Conservation (phyloP, 2,113 vertebrate genomes). For the Cephalopholis sonnerati region DNA sequence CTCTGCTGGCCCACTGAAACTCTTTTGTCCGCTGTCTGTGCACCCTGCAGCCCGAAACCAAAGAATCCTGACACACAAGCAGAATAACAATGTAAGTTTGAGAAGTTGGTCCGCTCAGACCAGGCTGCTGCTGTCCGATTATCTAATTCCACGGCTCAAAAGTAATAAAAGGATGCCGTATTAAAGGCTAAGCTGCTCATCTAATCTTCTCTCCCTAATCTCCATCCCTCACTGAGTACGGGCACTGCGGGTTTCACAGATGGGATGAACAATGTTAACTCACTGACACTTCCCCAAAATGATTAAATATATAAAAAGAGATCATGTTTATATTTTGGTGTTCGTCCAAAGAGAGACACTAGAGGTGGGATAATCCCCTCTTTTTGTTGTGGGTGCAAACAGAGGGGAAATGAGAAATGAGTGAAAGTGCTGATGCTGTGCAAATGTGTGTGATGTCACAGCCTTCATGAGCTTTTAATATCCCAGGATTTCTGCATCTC, state of each 20-base stretch:
- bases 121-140: slow-evolving; percentile 34
- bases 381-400: not conserved
- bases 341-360: not conserved
- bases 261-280: slow-evolving; percentile 36
- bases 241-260: slow-evolving; percentile 32
- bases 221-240: slow-evolving; percentile 46
- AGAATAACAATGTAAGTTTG: slow-evolving; percentile 7
- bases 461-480: slow-evolving; percentile 26
- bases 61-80: not conserved
- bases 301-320: not conserved
- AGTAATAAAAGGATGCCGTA: slow-evolving; percentile 72
- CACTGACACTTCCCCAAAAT: not conserved
- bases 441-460: not conserved
- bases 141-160: slow-evolving; percentile 72
- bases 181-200: slow-evolving; percentile 68
- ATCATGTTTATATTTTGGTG: not conserved
- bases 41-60: not conserved
- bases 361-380: slow-evolving; percentile 3
- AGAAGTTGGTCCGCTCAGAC: slow-evolving; percentile 19
- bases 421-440: not conserved
- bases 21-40: not conserved
- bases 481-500: slow-evolving; percentile 36
- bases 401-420: not conserved
- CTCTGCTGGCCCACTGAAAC: not conserved
- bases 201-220: slow-evolving; percentile 79